Conservation (phyloP, 2,888 invertebrate species). For the Lithodes maja region DNA sequence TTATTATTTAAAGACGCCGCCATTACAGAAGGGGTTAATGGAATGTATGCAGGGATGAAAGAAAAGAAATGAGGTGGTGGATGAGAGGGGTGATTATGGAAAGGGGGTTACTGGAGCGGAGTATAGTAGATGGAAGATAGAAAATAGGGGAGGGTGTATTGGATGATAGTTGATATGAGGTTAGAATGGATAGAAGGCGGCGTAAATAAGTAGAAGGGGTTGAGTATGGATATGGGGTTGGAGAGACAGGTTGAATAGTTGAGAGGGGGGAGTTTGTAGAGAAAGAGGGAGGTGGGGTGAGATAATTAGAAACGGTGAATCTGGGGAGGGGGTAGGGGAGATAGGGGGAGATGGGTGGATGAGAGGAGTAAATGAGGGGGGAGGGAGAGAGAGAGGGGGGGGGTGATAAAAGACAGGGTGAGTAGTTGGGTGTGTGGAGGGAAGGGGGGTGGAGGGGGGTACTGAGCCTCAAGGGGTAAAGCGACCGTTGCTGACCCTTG, state of each 20-base stretch:
- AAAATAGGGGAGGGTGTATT: not conserved
- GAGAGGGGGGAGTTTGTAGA: not conserved
- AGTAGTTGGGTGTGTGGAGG: not conserved
- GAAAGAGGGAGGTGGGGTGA: not conserved
- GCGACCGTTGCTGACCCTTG: conserved; percentile 1
- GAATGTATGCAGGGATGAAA: not conserved
- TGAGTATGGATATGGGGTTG: not conserved
- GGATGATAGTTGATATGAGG: not conserved
- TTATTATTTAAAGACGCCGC: too few species aligned
- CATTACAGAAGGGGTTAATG: too few species aligned
- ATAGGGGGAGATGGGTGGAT: not conserved
- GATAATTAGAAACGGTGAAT: too few species aligned
- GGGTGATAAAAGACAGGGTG: not conserved
- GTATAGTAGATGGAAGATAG: not conserved
- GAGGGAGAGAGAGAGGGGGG: not conserved
- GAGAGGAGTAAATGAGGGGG: not conserved
- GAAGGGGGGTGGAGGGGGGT: not conserved
- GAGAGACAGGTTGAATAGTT: not conserved
- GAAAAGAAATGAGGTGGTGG: not conserved
- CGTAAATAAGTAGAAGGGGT: not conserved
- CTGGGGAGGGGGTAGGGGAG: not conserved
- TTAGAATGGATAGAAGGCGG: not conserved
- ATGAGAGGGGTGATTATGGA: not conserved
- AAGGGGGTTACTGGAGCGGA: not conserved
- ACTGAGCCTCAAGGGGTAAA: not conserved